A percentile compares a stretch with the other conserved stretches of the same genome.
phyloP scores from a whole-genome alignment of 2,113 vertebrate species.

The Paramisgurnus dabryanus region DNA sequence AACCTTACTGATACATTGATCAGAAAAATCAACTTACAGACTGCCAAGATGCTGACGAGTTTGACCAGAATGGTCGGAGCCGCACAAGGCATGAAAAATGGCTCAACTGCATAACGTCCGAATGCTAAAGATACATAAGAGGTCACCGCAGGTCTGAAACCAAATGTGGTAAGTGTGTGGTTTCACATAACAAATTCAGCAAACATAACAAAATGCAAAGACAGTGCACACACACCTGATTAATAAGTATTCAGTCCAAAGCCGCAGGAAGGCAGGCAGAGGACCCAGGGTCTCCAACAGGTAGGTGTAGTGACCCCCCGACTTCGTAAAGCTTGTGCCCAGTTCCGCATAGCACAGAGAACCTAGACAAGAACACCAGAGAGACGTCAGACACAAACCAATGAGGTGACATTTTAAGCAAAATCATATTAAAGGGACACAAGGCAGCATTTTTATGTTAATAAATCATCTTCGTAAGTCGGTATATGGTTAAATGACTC shows the following conservation, averaged over 20 bases:
- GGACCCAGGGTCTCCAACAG: conserved; percentile 85
- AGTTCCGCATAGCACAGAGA: conserved; percentile 87
- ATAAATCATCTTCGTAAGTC: too few species aligned
- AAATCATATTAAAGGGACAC: too few species aligned
- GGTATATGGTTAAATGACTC: too few species aligned
- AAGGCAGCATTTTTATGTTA: too few species aligned
- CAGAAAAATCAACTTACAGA: conserved; percentile 76
- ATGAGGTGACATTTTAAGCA: too few species aligned
- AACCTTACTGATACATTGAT: not conserved
- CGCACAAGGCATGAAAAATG: conserved; percentile 80
- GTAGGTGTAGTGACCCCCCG: conserved; percentile 86
- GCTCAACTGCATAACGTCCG: conserved; percentile 85
- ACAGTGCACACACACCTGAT: conserved; percentile 71
- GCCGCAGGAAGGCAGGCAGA: conserved; percentile 81
- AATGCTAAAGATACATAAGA: conserved; percentile 83
- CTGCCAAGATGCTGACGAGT: conserved; percentile 77
- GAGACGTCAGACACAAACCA: not conserved
- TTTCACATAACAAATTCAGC: not conserved
- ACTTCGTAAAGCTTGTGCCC: conserved; percentile 86
- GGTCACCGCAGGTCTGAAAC: conserved; percentile 78
- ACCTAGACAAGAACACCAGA: conserved; percentile 64
- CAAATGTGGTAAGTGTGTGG: not conserved
- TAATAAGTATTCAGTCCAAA: conserved; percentile 85
- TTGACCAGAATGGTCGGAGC: conserved; percentile 76
- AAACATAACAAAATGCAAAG: not conserved